phyloP scores from a whole-genome alignment of 1,140 invertebrate genomes.

The Ostrea edulis region DNA sequence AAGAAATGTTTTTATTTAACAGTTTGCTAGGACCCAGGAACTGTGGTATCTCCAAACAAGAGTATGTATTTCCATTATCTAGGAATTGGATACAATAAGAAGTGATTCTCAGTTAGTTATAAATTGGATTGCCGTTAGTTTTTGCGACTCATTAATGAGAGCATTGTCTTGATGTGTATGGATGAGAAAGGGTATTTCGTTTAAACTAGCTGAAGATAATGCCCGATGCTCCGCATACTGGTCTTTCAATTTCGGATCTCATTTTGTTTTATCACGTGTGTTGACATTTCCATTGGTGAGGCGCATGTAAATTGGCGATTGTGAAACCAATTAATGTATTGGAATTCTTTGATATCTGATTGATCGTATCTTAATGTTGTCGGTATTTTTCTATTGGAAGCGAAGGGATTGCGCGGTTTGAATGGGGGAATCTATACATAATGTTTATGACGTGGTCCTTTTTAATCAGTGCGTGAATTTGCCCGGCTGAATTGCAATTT shows the following conservation, averaged over 20 bases:
- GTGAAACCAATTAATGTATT: conserved; percentile 39
- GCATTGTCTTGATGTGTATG: neutral
- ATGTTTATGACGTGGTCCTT: neutral
- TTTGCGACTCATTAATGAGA: conserved; percentile 28
- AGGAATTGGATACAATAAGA: neutral
- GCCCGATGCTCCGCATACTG: neutral
- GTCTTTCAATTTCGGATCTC: conserved; percentile 34
- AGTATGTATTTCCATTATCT: neutral
- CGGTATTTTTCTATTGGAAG: conserved; percentile 24
- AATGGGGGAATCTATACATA: conserved; percentile 10
- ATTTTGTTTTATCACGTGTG: conserved; percentile 37
- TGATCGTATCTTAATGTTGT: conserved; percentile 39
- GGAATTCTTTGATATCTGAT: conserved; percentile 39
- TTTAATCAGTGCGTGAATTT: conserved; percentile 14
- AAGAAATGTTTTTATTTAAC: neutral
- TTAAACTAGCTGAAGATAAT: conserved; percentile 18
- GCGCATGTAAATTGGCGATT: conserved; percentile 36
- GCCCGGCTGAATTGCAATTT: neutral
- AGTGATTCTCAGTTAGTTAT: neutral
- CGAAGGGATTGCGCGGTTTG: conserved; percentile 6
- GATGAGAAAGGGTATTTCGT: neutral
- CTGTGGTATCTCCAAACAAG: neutral
- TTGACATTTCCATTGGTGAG: conserved; percentile 24
- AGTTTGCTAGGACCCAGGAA: neutral
- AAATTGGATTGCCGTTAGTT: conserved; percentile 14